Evolutionary conservation across 30 jellyfish, hydroid and myxozoan species (phyloP), one percentile per base, ranked within the genome.

Genomic region (Aurelia sp.): DNA sequence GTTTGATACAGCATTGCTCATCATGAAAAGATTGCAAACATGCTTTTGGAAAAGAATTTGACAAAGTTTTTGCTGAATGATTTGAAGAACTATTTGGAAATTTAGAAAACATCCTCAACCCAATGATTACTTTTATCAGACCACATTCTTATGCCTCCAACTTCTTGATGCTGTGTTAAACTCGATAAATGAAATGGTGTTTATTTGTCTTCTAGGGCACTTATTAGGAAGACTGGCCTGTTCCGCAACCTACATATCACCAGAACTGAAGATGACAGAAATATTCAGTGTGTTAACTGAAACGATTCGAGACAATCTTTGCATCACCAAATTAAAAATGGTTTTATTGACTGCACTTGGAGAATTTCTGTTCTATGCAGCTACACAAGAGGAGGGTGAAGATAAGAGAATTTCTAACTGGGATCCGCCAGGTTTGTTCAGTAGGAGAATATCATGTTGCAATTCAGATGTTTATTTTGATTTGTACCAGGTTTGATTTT

Each of bases 331-430:
- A 19, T 24, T 94, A 65, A 94, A 89, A 60, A 75, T 64, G 30
- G 84, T 90, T 4, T 66, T 88, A 57, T 60, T 94, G 68, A 92
- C 98, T 20, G 98, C 94, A 8, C 79, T 94, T 27, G 98, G 98
- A 63, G 98, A 94, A 50, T 94, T 84, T 64, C 83, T 94, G 84
- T 94, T 94, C 48, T 94, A 72, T 63, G 98, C 98, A 3, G 98
- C 98, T 17, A 86, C 98, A 12, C 98, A 94, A 84, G 98, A 94
- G 71, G 98, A 94, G 66, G 96, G 92, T 16, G 98, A 94, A 72
- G 96, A 77, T 59, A 84, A 84, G 63, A 70, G 55, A 21, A 81
- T 94, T 10, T 24, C 83, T 9, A 63, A 61, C 75, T 94, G 98
- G 98, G 97, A 89, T 33, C 96, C 97, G 0, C 90, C 98, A 41